Conservation (phyloP, 1,140 invertebrate genomes). For the Ostrea edulis region DNA sequence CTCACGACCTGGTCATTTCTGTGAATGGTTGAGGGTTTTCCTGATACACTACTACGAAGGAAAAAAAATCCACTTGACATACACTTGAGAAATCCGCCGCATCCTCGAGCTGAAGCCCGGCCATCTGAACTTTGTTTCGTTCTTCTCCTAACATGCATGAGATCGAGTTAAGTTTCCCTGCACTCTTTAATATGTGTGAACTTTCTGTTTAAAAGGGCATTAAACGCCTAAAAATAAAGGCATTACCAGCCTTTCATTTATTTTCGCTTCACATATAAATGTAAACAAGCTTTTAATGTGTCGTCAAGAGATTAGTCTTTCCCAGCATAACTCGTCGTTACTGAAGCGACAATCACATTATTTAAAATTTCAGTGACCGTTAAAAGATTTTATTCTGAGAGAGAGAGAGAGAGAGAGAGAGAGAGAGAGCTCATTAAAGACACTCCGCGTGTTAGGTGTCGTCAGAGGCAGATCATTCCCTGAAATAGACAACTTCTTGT, state of each 20-base stretch:
- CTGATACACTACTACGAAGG: not conserved
- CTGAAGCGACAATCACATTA: not conserved
- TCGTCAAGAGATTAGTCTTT: not conserved
- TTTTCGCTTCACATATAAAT: not conserved
- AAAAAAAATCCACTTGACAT: not conserved
- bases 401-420: too few relatives aligned
- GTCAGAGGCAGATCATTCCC: not conserved
- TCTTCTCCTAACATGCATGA: not conserved
- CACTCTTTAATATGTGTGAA: not conserved
- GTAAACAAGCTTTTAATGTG: slow-evolving; percentile 8
- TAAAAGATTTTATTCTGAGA: too few relatives aligned
- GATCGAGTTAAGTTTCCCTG: not conserved
- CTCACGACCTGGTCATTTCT: not conserved
- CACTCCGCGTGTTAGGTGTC: not conserved
- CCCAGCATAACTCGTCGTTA: not conserved
- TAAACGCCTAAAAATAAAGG: not conserved
- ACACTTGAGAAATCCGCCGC: not conserved
- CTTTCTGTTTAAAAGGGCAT: not conserved
- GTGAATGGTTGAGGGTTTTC: not conserved
- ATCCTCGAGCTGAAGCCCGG: not conserved
- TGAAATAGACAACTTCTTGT: not conserved
- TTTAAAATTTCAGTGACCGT: too few relatives aligned
- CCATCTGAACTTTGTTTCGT: not conserved
- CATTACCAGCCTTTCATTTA: not conserved
- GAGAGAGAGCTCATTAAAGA: not conserved